These are phyloP conservation scores for Cartodere bifasciata DNA, from an alignment of 2,888 invertebrate species.

Conservation along the genomic window DNA sequence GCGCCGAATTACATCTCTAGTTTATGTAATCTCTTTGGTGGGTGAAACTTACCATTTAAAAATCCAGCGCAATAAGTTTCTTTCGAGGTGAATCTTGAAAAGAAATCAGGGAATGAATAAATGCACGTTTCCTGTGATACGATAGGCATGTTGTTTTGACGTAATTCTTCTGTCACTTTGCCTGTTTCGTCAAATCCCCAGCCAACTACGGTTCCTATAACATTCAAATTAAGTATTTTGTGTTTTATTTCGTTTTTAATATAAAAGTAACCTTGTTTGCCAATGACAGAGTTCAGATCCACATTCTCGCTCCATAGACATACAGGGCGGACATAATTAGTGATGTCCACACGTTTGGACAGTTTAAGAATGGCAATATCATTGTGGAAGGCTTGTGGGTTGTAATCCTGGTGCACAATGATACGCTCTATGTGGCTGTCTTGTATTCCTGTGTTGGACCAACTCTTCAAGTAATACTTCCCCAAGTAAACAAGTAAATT, in stretches of 20 bases:
- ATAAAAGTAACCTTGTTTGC: conserved; percentile 11
- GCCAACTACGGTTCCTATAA: conserved; percentile 24
- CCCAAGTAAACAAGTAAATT: conserved; percentile 27
- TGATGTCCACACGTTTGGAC: conserved; percentile 22
- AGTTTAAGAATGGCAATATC: conserved; percentile 30
- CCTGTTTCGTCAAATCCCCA: conserved; percentile 44
- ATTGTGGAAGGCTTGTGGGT: conserved; percentile 23
- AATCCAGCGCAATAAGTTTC: conserved; percentile 37
- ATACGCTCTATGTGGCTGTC: conserved; percentile 26
- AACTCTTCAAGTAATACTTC: conserved; percentile 27
- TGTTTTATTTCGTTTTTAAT: neutral
- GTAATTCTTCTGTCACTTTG: conserved; percentile 41
- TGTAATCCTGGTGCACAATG: conserved; percentile 26
- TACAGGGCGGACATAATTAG: conserved; percentile 29
- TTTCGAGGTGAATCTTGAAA: conserved; percentile 41
- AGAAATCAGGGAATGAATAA: conserved; percentile 44
- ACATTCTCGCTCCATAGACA: conserved; percentile 26
- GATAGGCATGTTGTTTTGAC: conserved; percentile 43
- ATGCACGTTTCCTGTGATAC: conserved; percentile 44
- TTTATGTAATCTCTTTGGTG: too few species aligned
- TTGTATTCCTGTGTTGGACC: conserved; percentile 31
- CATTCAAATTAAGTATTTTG: neutral
- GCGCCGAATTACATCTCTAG: too few species aligned
- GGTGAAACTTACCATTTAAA: conserved; percentile 28
- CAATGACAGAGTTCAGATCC: conserved; percentile 19